Evolutionary conservation across 2,888 invertebrate genomes (phyloP), one percentile per base, ranked within the genome.

Genomic region (Thereva nobilitata): DNA sequence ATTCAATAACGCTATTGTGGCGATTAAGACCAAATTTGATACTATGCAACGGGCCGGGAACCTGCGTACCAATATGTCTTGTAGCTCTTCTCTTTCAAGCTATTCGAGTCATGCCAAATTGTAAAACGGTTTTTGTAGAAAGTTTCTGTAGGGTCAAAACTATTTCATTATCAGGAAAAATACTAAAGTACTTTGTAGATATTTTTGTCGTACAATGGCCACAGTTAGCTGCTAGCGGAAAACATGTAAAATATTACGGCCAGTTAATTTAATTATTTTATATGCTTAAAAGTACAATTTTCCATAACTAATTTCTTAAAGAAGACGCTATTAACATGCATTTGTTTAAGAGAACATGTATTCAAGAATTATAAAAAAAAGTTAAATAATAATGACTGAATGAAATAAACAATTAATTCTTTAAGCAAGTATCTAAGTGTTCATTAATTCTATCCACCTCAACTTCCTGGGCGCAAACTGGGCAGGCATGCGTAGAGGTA

Each of bases 1-100:
- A 84, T 73, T 87, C 89, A 63, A 78, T 92, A 74, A 90, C 90
- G 67, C 73, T 93, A 10, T 80, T 95, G 41, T 84, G 86, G 73
- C 83, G 81, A 56, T 84, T 88, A 73, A 85, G 85, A 71, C 97
- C 97, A 1, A 88, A 94, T 78, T 77, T 96, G 72, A 85, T 95
- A 73, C 82, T 95, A 55, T 95, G 93, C 80, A 97, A 98, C 83
- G 98, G 99, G 0, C 98, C 98, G 50, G 97, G 97, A 5, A 97
- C 96, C 5, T 97, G 98, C 80, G 86, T 99, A 68, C 98, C 98
- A 4, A 83, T 97, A 65, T 95, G 95, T 82, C 73, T 90, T 64
- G 85, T 90, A 64, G 90, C 89, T 10, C 91, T 92, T 76, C 54
- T 95, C 0, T 82, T 90, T 72, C 89, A 89, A 78, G 84, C 89